Evolutionary conservation across 2,888 invertebrate genomes (phyloP), one percentile per base, ranked within the genome.

Genomic region (Campoplex capitator): DNA sequence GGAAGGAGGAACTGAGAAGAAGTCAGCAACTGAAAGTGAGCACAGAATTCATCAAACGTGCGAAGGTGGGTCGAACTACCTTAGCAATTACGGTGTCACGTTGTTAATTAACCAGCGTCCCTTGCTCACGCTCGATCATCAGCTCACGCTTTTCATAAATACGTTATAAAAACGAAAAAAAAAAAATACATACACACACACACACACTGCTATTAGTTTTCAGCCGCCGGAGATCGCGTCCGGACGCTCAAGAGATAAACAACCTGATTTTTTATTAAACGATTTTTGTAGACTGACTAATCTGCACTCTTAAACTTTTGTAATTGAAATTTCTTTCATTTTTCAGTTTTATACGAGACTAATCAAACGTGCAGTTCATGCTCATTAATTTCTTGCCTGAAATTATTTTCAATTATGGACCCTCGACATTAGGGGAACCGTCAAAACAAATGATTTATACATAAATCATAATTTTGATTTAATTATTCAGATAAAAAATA

Each of bases 91-190:
- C 88, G 82, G 90, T 89, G 92, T 91, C 92, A 91, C 90, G 90
- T 90, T 88, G 92, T 91, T 92, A 92, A 92, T 92, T 92, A 91
- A 90, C 91, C 88, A 89, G 90, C 90, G 88, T 90, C 87, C 81
- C 84, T 88, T 75, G 83, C 73, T 80, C 85, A 76, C 82, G 76
- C 68, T 82, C 79, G 77, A 74, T 68, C 38, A 73, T 67, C 77
- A 56, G 38, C 67, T 83, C 80, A 82, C 76, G 70, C 42, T 51
- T 83, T 77, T 87, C 78, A 71, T 85, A 83, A 79, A 18, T 45
- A 58, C 58, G 45, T 42, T 4, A 54, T 51, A 7, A 48, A 62
- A 35, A 73, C 38, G 18, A 35, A 70, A 70, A 70, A 58, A 56
- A 62, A 32, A 62, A 2, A n/a, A n/a, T n/a, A n/a, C n/a, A n/a